A percentile compares a stretch with the other conserved stretches of the same genome.
These are phyloP conservation scores for Coreoperca whiteheadi DNA, from an alignment of 2,113 vertebrate species.

Conservation along the genomic window DNA sequence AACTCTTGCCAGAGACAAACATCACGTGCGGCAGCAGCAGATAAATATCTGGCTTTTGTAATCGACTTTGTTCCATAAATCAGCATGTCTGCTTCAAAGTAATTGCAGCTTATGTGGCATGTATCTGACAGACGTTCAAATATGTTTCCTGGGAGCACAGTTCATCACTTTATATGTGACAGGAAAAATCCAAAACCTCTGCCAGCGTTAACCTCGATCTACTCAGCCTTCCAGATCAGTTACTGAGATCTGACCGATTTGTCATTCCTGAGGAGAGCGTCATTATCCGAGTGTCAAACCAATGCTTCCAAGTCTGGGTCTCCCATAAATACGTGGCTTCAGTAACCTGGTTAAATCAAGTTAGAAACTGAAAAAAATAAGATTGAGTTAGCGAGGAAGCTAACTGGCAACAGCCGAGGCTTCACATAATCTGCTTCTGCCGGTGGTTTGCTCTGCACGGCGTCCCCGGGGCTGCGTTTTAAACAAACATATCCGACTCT, in stretches of 20 bases:
- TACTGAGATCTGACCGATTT: slow-evolving; percentile 51
- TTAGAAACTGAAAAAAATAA: neutral
- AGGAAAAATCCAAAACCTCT: slow-evolving; percentile 60
- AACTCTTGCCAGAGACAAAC: slow-evolving; percentile 17
- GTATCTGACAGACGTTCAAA: slow-evolving; percentile 54
- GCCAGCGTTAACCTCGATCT: slow-evolving; percentile 63
- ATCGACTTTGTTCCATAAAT: slow-evolving; percentile 41
- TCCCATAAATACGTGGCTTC: slow-evolving; percentile 24
- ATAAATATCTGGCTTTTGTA: slow-evolving; percentile 36
- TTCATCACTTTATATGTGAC: slow-evolving; percentile 65
- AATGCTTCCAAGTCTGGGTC: neutral
- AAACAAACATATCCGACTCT: slow-evolving; percentile 76
- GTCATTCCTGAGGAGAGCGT: slow-evolving; percentile 66
- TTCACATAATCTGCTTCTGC: slow-evolving; percentile 62
- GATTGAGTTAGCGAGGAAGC: slow-evolving; percentile 30
- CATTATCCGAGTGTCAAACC: slow-evolving; percentile 12
- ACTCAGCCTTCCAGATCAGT: slow-evolving; percentile 51
- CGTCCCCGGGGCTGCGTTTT: slow-evolving; percentile 57
- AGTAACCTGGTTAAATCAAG: slow-evolving; percentile 38
- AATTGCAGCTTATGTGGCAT: slow-evolving; percentile 61
- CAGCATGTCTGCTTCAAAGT: slow-evolving; percentile 41
- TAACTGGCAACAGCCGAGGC: slow-evolving; percentile 82
- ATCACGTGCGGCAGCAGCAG: slow-evolving; percentile 12
- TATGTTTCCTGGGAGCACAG: slow-evolving; percentile 46
- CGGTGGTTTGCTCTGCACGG: slow-evolving; percentile 38